phyloP scores from a whole-genome alignment of 2,113 vertebrate species.

The Cyanoramphus novaezelandiae region DNA sequence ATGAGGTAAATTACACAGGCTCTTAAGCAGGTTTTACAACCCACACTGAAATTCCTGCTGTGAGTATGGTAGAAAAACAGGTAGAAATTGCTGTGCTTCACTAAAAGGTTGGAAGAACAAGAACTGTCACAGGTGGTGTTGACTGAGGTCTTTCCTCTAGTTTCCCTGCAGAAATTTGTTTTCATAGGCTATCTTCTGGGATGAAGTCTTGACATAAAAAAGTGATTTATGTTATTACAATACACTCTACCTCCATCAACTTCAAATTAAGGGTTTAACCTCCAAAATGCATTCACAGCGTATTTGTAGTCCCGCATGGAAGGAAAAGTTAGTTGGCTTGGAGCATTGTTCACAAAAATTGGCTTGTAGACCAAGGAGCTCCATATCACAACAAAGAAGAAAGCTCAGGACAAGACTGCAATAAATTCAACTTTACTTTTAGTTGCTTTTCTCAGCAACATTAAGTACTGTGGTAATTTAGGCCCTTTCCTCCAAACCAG shows the following conservation, averaged over 20 bases:
- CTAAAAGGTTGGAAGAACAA: background rate
- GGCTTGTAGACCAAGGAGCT: background rate
- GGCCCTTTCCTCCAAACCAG: background rate
- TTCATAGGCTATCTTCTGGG: background rate
- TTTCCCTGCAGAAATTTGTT: background rate
- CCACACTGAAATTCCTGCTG: constrained; percentile 30
- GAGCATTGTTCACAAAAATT: background rate
- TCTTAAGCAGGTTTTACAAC: constrained; percentile 52
- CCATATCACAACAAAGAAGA: rapidly evolving
- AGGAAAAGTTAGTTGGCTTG: background rate
- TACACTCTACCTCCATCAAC: background rate
- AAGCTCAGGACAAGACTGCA: background rate
- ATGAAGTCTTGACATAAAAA: background rate
- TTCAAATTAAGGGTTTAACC: background rate
- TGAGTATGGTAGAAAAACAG: background rate
- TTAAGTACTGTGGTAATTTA: background rate
- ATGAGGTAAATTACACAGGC: constrained; percentile 50
- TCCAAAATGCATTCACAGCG: background rate
- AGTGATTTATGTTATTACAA: background rate
- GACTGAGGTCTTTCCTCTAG: background rate
- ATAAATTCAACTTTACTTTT: background rate
- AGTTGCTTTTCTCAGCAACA: background rate
- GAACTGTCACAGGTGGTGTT: background rate
- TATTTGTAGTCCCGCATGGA: background rate
- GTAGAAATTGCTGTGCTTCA: background rate